A percentile compares a stretch with the other conserved stretches of the same genome.
These are phyloP conservation scores for Gallinago undulata DNA, from an alignment of 2,113 vertebrate genomes.

Conservation along the genomic window DNA sequence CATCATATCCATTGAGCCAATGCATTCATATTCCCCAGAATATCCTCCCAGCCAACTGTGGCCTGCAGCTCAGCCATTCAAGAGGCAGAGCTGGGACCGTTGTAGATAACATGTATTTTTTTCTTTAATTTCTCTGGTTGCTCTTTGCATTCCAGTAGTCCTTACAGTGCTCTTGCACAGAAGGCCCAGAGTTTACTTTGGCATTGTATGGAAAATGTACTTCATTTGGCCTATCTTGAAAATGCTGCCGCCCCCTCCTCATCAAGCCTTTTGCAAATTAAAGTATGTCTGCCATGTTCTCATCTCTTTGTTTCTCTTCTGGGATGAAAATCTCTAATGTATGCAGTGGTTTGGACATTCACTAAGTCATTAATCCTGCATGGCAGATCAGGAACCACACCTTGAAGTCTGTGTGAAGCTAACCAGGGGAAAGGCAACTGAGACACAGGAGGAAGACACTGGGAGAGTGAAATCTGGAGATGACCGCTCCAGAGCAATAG, in stretches of 20 bases:
- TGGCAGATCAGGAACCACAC: neutral
- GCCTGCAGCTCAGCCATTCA: neutral
- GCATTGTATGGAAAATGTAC: neutral
- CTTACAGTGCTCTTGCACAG: neutral
- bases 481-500: neutral
- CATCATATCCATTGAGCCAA: no score
- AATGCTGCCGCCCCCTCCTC: neutral
- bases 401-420: neutral
- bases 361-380: neutral
- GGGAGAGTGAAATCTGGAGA: neutral
- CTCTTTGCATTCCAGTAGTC: neutral
- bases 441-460: neutral
- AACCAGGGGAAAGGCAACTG: neutral
- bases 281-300: neutral
- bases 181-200: neutral
- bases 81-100: neutral
- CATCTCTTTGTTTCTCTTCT: neutral
- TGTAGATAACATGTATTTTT: neutral
- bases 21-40: neutral
- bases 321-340: neutral
- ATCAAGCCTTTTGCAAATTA: neutral
- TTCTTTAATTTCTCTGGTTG: neutral
- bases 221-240: neutral
- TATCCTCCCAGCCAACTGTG: neutral
- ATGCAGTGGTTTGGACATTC: neutral